Conservation (phyloP, 2,888 invertebrate genomes). For the Noctua pronuba region DNA sequence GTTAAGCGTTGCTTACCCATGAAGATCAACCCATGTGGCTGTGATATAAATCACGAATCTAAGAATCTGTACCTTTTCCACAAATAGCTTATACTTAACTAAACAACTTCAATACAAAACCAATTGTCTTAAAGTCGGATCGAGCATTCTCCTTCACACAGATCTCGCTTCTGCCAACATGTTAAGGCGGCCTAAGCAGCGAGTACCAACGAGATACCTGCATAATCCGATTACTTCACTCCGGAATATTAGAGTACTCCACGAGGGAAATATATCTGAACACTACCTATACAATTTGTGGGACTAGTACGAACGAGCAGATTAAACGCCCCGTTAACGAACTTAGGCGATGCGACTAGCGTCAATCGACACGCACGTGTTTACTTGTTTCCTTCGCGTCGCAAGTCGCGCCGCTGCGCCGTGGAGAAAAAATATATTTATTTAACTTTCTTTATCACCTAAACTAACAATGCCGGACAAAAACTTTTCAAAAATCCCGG, state of each 20-base stretch:
- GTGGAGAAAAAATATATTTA: too few species aligned
- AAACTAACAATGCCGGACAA: too few species aligned
- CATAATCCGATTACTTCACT: conserved; percentile 85
- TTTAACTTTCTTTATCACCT: too few species aligned
- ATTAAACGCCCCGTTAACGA: not conserved
- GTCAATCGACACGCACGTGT: too few species aligned
- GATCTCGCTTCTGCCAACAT: conserved; percentile 61
- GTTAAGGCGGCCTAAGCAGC: conserved; percentile 67
- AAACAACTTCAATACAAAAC: conserved; percentile 16
- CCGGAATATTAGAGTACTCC: conserved; percentile 80
- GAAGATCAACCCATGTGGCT: not conserved
- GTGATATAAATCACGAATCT: not conserved
- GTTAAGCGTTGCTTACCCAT: not conserved
- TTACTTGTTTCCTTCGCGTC: too few species aligned
- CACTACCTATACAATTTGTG: conserved; percentile 54
- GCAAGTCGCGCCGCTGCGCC: too few species aligned
- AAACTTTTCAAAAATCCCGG: too few species aligned
- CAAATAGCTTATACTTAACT: not conserved
- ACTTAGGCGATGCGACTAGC: not conserved
- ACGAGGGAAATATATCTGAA: conserved; percentile 86
- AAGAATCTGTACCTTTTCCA: not conserved
- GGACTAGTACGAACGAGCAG: not conserved
- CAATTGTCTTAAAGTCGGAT: conserved; percentile 35
- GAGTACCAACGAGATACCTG: conserved; percentile 70
- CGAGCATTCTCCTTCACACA: conserved; percentile 47